Evolutionary conservation across 2,113 vertebrate species (phyloP).

Genomic region (Oreocharis arfaki): DNA sequence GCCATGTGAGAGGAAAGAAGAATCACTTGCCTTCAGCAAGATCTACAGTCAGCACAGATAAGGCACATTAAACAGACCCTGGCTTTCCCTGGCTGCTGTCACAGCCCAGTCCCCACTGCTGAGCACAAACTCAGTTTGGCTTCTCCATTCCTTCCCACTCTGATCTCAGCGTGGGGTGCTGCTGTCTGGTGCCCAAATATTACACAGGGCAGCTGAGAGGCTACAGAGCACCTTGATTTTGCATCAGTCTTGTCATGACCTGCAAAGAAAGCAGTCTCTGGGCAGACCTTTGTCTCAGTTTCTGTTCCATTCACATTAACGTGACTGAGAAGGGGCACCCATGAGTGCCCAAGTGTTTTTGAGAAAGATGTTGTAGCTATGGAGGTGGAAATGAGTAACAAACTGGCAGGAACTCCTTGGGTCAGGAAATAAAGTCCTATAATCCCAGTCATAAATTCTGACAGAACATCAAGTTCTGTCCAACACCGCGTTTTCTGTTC

Average conservation of each 20-base stretch:
- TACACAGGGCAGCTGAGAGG: neutral
- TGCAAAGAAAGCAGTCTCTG: neutral
- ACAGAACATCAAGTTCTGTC: neutral
- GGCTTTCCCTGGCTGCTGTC: neutral
- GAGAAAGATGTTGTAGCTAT: neutral
- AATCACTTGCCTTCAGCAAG: neutral
- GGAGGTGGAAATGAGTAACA: neutral
- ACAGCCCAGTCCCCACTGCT: neutral
- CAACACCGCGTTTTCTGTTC: neutral
- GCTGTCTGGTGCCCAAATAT: neutral
- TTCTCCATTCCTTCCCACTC: neutral
- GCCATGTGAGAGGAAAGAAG: neutral
- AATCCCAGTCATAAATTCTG: neutral
- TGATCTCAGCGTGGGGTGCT: accelerated
- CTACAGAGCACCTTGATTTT: neutral
- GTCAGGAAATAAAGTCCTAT: neutral
- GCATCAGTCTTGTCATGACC: neutral
- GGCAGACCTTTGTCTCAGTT: neutral
- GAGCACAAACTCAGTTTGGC: neutral
- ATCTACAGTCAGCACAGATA: neutral
- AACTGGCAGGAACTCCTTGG: neutral
- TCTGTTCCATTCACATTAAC: neutral
- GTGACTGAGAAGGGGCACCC: neutral
- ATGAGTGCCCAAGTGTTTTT: neutral
- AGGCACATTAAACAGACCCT: neutral